Base-by-base conservation (phyloP, 2,797 vertebrate genomes). In the Gallinago nigripennis region DNA sequence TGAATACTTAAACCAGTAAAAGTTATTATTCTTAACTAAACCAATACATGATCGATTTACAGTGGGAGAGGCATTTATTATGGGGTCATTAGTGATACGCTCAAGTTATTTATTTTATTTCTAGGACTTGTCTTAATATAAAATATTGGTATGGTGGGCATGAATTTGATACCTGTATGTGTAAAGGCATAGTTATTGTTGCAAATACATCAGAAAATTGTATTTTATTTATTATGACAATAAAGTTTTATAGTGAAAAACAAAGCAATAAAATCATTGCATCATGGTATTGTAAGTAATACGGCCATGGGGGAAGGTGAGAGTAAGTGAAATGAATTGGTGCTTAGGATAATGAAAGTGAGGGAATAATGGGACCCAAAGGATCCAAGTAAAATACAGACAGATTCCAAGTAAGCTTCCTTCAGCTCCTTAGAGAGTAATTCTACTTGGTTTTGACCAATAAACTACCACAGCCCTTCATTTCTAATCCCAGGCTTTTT, bases 321-420 rank as follows among this genome's bases (percentile, higher is more conserved):
- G 70, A 86, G 80, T 93, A 90, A 94, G 75, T 93, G 65, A 96
- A 97, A 95, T 96, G 88, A 96, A 95, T 94, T 95, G 92, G 76
- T 96, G 75, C 83, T 97, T 94, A 95, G 75, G 72, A 94, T 95
- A 97, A 96, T 96, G 94, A 92, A 92, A 96, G 35, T 86, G 87
- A 95, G 76, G 81, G 86, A 88, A 46, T 91, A 90, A 95, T 82
- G 33, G 87, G 72, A 86, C 86, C 65, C 88, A 83, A 77, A 96
- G 86, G 90, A 91, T 48, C n/a, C 37, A 75, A 94, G 82, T 68
- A 73, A 94, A 93, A 92, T 95, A 61, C 50, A 86, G 61, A n/a
- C 45, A 93, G 65, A 87, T 89, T 93, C 72, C 9, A 0, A 63
- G 54, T 54, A 94, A 94, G 48, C 73, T 94, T 79, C 28, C 58